These are phyloP conservation scores for Pogonocichla stellata DNA, from an alignment of 2,113 vertebrate species.

Conservation along the genomic window DNA sequence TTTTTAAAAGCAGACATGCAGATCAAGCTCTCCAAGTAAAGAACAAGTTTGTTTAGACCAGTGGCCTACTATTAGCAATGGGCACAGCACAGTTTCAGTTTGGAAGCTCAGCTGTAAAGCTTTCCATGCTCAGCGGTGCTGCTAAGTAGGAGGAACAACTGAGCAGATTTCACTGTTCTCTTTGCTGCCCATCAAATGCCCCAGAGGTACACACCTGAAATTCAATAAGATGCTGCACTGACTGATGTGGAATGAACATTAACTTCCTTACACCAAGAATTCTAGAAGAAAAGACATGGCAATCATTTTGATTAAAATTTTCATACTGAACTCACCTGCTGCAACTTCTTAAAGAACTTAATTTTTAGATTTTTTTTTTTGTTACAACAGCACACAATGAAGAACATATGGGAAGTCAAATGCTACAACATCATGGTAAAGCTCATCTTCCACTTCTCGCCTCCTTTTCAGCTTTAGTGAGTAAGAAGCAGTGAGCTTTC, in stretches of 20 bases:
- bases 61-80: not conserved
- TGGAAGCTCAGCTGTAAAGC: not conserved
- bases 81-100: not conserved
- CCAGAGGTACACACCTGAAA: not conserved
- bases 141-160: not conserved
- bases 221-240: not conserved
- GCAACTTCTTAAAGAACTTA: not conserved
- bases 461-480: not conserved
- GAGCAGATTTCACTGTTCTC: not conserved
- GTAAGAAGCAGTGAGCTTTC: not conserved
- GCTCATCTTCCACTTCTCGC: not conserved
- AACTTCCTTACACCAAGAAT: not conserved
- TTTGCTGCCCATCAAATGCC: not conserved
- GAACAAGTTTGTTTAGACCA: not conserved
- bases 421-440: accelerated
- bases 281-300: not conserved
- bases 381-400: not conserved
- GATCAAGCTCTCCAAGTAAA: not conserved
- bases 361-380: not conserved
- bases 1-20: not conserved
- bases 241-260: accelerated
- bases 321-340: not conserved
- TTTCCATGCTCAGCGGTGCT: not conserved
- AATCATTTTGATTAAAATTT: not conserved
- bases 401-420: not conserved